A percentile compares a stretch with the other conserved stretches of the same genome.
These are phyloP conservation scores for Erythrolamprus reginae DNA, from an alignment of 2,113 vertebrate genomes.

Conservation along the genomic window DNA sequence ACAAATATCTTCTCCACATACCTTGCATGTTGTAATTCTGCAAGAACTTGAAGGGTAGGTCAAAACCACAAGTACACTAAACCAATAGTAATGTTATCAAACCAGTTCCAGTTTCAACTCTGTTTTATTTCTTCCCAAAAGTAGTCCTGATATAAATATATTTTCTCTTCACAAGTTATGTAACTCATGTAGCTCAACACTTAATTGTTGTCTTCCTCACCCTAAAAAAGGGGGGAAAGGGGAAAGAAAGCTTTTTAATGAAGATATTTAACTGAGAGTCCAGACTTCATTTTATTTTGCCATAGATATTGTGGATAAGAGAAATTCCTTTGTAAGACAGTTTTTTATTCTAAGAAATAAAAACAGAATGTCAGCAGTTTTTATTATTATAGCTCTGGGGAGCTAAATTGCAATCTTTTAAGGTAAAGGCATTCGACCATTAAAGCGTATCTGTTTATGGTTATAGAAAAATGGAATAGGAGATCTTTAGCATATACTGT, in stretches of 20 bases:
- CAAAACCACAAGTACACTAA: background rate
- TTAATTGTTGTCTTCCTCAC: background rate
- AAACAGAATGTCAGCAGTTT: conserved; percentile 64
- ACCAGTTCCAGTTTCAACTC: background rate
- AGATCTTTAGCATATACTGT: conserved; percentile 58
- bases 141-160: background rate
- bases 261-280: conserved; percentile 2
- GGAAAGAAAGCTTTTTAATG: conserved; percentile 10
- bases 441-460: conserved; percentile 66
- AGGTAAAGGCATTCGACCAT: conserved; percentile 67
- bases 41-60: background rate
- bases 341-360: conserved; percentile 51
- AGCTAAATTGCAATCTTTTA: conserved; percentile 67
- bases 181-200: background rate
- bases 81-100: background rate
- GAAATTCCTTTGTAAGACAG: conserved; percentile 18
- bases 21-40: background rate
- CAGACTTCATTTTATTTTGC: background rate
- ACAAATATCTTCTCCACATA: background rate
- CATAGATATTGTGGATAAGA: conserved; percentile 22
- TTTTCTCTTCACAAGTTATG: background rate
- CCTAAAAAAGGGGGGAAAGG: background rate
- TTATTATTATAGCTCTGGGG: conserved; percentile 64
- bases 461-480: conserved; percentile 63
- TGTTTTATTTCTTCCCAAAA: background rate